These are phyloP conservation scores for Chelmon rostratus DNA, from an alignment of 2,797 vertebrate species.

Conservation along the genomic window DNA sequence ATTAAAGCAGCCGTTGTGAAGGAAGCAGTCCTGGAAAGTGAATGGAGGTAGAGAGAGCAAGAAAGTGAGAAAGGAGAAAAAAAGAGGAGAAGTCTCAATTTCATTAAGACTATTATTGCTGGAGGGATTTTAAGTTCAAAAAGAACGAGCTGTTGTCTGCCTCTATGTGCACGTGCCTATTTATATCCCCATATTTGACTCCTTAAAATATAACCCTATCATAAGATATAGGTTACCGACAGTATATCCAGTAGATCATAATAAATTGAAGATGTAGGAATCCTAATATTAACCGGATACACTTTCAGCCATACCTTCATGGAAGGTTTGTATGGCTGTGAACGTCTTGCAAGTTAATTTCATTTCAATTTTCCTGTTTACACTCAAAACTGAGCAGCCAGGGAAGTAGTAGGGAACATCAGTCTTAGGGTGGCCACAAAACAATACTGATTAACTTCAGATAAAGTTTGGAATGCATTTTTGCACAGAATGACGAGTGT, in stretches of 20 bases:
- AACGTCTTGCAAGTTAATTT: background rate
- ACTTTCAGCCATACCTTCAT: background rate
- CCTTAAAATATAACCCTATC: background rate
- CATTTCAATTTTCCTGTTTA: background rate
- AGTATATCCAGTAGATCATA: background rate
- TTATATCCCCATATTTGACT: slow-evolving; percentile 3
- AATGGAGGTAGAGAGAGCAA: slow-evolving; percentile 5
- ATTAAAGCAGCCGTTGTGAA: slow-evolving; percentile 62
- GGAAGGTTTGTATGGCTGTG: background rate
- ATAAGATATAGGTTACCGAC: background rate
- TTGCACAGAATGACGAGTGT: background rate
- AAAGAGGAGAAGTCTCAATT: slow-evolving; percentile 22
- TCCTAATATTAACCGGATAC: background rate
- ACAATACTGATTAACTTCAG: background rate
- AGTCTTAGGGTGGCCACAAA: background rate
- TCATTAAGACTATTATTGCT: slow-evolving; percentile 38
- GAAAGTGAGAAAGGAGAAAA: too few species aligned
- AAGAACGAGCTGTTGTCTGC: background rate
- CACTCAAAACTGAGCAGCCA: background rate
- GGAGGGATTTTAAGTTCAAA: slow-evolving; percentile 47
- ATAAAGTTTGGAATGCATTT: background rate
- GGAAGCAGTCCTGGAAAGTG: slow-evolving; percentile 19
- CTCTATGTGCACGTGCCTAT: background rate
- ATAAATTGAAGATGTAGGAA: background rate
- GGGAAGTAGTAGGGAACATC: too few species aligned